Evolutionary conservation across 2,888 invertebrate species (phyloP), one percentile per base, ranked within the genome.

Genomic region (Tyria jacobaeae): DNA sequence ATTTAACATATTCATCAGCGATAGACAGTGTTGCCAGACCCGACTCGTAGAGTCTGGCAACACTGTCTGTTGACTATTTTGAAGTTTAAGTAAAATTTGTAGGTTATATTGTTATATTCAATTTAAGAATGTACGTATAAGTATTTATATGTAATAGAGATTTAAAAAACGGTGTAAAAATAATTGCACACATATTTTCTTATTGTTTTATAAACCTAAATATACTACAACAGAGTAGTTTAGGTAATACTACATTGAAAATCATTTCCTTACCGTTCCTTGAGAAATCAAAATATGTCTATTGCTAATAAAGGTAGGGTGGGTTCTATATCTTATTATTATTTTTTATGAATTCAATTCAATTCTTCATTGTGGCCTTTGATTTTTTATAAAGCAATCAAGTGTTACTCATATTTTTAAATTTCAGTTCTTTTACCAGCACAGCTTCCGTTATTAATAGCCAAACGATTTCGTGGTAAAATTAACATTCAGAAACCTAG

Each of bases 401-500:
- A 4, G 21, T 12, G 21, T 12, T 21, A 12, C 4, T 44, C 10
- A 54, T 31, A 15, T 5, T 60, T 24, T 34, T 55, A 31, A 31
- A 57, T 89, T 89, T 62, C 84, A 95, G 95, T 73, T n/a, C 79
- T 95, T 37, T 82, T 95, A 63, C 86, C 87, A 68, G 78, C 87
- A 17, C 88, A 88, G 57, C 70, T 87, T 4, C 91, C 94, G 0
- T 81, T 95, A n/a, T 66, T 94, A 17, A 87, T 96, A 76, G 94
- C 95, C 7, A 95, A 95, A 82, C 94, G 97, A 73, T 96, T 95
- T 84, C 94, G 96, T 25, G 96, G 96, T 3, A 97, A 97, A 91
- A 96, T 97, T 57, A 97, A 97, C 80, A 95, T 97, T 48, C 96
- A 97, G 84, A 95, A 93, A 70, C 97, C 97, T 1, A 95, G 94